phyloP scores from a whole-genome alignment of 2,113 vertebrate genomes.

The Chamaea fasciata region DNA sequence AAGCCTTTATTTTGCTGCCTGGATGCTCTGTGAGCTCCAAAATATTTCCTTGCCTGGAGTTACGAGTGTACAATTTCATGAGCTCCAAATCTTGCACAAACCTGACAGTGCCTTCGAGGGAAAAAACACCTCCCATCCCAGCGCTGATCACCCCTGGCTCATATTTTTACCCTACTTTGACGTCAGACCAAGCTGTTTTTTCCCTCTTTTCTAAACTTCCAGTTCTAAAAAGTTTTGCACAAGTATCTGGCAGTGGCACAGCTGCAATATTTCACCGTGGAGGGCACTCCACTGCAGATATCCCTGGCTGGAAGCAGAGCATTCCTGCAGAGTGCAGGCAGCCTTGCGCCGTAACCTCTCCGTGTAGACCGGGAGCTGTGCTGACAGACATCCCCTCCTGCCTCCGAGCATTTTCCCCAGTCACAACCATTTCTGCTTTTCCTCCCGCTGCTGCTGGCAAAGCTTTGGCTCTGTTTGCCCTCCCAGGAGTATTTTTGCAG shows the following conservation, averaged over 20 bases:
- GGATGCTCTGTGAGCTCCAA: neutral
- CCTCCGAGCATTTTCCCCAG: fast-evolving
- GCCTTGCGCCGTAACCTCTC: fast-evolving
- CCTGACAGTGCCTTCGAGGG: neutral
- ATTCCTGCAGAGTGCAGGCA: neutral
- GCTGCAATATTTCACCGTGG: neutral
- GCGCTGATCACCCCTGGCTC: neutral
- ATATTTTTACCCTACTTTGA: neutral
- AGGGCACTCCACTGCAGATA: neutral
- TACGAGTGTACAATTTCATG: neutral
- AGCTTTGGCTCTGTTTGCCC: neutral
- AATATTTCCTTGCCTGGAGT: neutral
- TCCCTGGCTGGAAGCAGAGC: neutral
- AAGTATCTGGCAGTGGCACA: neutral
- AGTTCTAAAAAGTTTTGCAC: neutral
- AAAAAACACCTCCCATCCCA: neutral
- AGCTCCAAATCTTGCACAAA: neutral
- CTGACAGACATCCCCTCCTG: neutral
- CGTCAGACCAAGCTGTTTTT: neutral
- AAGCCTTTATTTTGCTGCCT: neutral
- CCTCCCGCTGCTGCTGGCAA: neutral
- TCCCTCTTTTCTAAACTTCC: neutral
- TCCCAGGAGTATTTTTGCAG: neutral
- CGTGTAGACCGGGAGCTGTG: fast-evolving
- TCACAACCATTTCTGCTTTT: fast-evolving